Percentiles rank a stretch among this genome's conserved stretches.
Conservation (phyloP, 2,113 vertebrate species). For the Rattus norvegicus region GRCr8 NC_086027.1:78657001-78657500, state of each 20-base stretch:
- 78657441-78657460: conserved; percentile 1
- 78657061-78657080: conserved; percentile 80
- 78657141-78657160: conserved; percentile 79
- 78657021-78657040: conserved; percentile 85
- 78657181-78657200: conserved; percentile 74
- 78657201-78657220: conserved; percentile 78
- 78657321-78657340: background rate
- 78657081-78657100: conserved; percentile 84
- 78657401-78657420: conserved; percentile 12
- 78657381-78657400: conserved; percentile 37
- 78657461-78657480: conserved; percentile 47
- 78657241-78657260: conserved; percentile 54
- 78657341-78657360: background rate
- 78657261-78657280: conserved; percentile 33
- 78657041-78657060: conserved; percentile 72
- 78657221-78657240: background rate
- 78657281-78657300: conserved; percentile 57
- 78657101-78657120: conserved; percentile 81
- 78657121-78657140: conserved; percentile 83
- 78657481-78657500: background rate
- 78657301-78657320: conserved; percentile 15
- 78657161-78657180: conserved; percentile 80
- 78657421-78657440: background rate
- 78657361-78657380: background rate
- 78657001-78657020: conserved; percentile 86